Evolutionary conservation across 2,797 vertebrate species (phyloP), one percentile per base, ranked within the genome.

Genomic region (Lycodopsis pacificus): DNA sequence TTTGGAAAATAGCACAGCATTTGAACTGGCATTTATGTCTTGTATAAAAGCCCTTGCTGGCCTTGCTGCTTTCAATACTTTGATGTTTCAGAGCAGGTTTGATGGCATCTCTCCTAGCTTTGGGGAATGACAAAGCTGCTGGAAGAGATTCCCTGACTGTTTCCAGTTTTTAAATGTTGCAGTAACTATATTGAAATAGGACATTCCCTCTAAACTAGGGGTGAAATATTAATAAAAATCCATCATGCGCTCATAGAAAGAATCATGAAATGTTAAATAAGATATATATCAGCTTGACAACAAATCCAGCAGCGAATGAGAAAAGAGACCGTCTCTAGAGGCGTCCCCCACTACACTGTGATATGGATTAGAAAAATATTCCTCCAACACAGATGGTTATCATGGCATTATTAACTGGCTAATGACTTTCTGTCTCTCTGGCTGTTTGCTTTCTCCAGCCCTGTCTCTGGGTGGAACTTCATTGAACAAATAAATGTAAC

Each of bases 401-500:
- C 69, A 14, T 75, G 59, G 57, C 54, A 65, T 81, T 90, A 82
- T 86, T 85, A 87, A 86, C 77, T 72, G 73, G 51, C 72, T 87
- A 83, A 87, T 88, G 82, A 77, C 80, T 83, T 85, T 82, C 73
- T 82, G 68, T 86, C 69, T 88, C 51, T 64, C 64, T 85, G 68
- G 82, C 67, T 81, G 73, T 77, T 88, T 83, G 79, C 68, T 80
- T 61, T 82, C 56, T 8, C 19, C 65, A 61, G 72, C 34, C 54
- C 25, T 57, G 78, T 83, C 82, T 84, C 73, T 72, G 38, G 49
- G 79, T 79, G 84, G 77, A 81, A 84, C 86, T 88, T 88, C 78
- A 82, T 85, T 84, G 80, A 93, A 86, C 83, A 89, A 89, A 92
- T 92, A 89, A 72, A 89, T 92, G 84, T 80, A 84, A 86, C 71